Conservation (phyloP, 2,888 invertebrate species). For the Hirtodrosophila cameraria region DNA sequence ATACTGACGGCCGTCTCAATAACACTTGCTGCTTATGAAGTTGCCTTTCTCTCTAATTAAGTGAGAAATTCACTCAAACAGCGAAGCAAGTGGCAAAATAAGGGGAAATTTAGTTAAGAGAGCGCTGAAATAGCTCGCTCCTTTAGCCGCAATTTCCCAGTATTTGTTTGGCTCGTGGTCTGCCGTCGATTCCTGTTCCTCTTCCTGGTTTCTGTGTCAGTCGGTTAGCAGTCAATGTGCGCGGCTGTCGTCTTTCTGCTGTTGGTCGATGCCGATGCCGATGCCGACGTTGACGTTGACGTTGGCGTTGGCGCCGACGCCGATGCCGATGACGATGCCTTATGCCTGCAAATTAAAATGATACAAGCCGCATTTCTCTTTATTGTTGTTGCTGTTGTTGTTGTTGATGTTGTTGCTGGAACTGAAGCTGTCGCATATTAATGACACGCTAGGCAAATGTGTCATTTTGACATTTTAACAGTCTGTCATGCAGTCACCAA, state of each 20-base stretch:
- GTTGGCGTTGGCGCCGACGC: neutral
- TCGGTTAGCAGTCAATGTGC: constrained; percentile 72
- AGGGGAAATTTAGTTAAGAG: constrained; percentile 51
- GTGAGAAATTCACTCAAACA: constrained; percentile 14
- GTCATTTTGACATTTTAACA: constrained; percentile 80
- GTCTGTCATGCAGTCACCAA: constrained; percentile 74
- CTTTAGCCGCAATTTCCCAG: constrained; percentile 43
- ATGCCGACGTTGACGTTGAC: neutral
- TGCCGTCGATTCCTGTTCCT: constrained; percentile 24
- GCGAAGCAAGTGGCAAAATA: constrained; percentile 52
- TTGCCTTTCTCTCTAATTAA: constrained; percentile 4
- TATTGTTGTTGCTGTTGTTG: constrained; percentile 8
- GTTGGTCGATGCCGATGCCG: neutral
- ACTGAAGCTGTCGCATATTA: constrained; percentile 71
- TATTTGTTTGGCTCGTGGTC: constrained; percentile 10
- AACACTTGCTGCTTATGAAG: constrained; percentile 15
- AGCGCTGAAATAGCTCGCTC: constrained; percentile 14
- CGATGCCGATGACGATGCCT: constrained; percentile 1
- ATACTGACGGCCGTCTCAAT: constrained; percentile 13
- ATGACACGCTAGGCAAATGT: constrained; percentile 79
- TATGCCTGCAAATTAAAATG: constrained; percentile 37
- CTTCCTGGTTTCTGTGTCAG: constrained; percentile 72
- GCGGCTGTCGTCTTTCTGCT: constrained; percentile 38
- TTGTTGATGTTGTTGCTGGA: constrained; percentile 27
- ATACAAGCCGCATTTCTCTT: constrained; percentile 20